These are phyloP conservation scores for Drosophila nr. medialis DNA, from an alignment of 2,888 invertebrate species.

Conservation along the genomic window DNA sequence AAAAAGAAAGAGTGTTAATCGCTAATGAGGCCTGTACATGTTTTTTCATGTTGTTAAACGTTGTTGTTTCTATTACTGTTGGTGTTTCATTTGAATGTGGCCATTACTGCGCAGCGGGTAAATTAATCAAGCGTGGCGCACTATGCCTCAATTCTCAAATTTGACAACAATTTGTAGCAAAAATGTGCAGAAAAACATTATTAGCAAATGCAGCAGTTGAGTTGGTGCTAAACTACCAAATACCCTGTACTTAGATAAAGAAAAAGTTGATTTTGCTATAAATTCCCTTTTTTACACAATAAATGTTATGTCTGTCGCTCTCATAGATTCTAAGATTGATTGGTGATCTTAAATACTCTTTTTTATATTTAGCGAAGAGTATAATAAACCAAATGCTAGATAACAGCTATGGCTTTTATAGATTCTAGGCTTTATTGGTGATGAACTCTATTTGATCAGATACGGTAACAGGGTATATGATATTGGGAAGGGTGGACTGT, in stretches of 20 bases:
- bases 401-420: background rate
- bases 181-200: constrained; percentile 42
- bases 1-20: constrained; percentile 49
- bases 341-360: background rate
- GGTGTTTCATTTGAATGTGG: constrained; percentile 29
- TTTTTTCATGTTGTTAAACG: constrained; percentile 14
- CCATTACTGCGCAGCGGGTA: constrained; percentile 70
- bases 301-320: background rate
- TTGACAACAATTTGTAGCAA: constrained; percentile 77
- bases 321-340: background rate
- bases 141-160: constrained; percentile 62
- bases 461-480: constrained; percentile 3
- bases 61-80: constrained; percentile 27
- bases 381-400: background rate
- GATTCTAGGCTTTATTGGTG: background rate
- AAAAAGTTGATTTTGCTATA: too few species aligned
- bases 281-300: background rate
- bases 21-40: constrained; percentile 66
- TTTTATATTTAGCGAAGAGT: background rate
- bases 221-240: background rate
- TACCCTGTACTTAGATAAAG: background rate
- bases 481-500: constrained; percentile 15
- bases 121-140: constrained; percentile 76
- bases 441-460: background rate
- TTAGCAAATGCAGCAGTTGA: background rate